Evolutionary conservation across 2,888 invertebrate species (phyloP), one percentile per base, ranked within the genome.

Genomic region (Cerastoderma edule): DNA sequence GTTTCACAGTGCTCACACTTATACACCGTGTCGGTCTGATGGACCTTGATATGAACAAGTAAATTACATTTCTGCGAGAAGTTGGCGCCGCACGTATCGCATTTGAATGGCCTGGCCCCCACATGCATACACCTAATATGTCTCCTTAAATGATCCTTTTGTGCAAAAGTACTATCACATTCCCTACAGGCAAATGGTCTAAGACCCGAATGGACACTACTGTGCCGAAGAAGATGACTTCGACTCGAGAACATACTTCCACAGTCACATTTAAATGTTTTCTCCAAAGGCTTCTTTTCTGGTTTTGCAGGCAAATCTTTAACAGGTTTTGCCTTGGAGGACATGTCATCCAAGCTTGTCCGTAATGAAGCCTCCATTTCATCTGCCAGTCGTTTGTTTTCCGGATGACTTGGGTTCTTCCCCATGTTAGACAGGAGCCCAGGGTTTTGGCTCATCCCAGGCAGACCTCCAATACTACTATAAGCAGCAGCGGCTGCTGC

Each of bases 61-160:
- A 60, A 33, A 39, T 60, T 60, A 22, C 60, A 60, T 24, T 60
- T 60, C 60, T 60, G 60, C 8, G 60, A 60, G 39, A 60, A 60
- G 5, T n/a, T 39, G 4, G 60, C 60, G 6, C 60, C 60, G 19
- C 60, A 60, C 24, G n/a, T 33, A 19, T 22, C n/a, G 33, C 60
- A 60, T 39, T 33, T 35, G 39, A 60, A 60, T 16, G 60, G 60
- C 24, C 27, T 60, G 19, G 33, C 60, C 27, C 60, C 60, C 10
- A 39, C 60, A 60, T 60, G 60, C 60, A 60, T 60, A n/a, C 60
- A 60, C 39, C 35, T 22, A 33, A 60, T 27, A 13, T 60, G 60
- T 10, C 60, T 5, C 16, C 60, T 32, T 1, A 60, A 39, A 33
- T 60, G 60, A 39, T 60, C 60, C 39, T 60, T 60, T 39, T 60